phyloP scores from a whole-genome alignment of 2,888 invertebrate species.

The Idaea aversata region DNA sequence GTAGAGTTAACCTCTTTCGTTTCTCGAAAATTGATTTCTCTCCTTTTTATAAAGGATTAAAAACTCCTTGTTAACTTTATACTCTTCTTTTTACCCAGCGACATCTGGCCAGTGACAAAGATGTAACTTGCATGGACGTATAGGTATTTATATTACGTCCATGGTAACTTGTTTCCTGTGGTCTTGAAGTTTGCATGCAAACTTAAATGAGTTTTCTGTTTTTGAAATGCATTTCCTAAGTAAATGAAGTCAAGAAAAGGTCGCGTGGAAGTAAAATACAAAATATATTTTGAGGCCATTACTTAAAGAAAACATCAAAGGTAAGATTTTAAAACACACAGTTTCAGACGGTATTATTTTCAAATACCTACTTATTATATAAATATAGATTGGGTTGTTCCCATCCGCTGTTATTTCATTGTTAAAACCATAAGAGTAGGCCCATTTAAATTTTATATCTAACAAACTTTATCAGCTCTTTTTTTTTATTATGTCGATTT shows the following conservation, averaged over 20 bases:
- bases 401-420: constrained; percentile 7
- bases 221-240: neutral
- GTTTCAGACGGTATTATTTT: neutral
- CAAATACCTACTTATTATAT: no score
- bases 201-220: neutral
- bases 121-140: neutral
- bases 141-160: no score
- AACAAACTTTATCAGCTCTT: no score
- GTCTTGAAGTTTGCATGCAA: neutral
- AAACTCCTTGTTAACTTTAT: no score
- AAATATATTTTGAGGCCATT: neutral
- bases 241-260: neutral
- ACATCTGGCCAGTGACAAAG: no score
- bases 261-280: neutral
- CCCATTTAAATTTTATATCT: no score
- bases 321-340: neutral
- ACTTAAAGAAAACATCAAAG: neutral
- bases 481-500: no score
- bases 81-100: no score
- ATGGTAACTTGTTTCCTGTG: neutral
- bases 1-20: no score
- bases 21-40: no score
- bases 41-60: no score
- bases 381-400: neutral
- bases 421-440: no score